Base-by-base conservation (phyloP, 2,888 invertebrate genomes). In the Pyrocoelia pectoralis region DNA sequence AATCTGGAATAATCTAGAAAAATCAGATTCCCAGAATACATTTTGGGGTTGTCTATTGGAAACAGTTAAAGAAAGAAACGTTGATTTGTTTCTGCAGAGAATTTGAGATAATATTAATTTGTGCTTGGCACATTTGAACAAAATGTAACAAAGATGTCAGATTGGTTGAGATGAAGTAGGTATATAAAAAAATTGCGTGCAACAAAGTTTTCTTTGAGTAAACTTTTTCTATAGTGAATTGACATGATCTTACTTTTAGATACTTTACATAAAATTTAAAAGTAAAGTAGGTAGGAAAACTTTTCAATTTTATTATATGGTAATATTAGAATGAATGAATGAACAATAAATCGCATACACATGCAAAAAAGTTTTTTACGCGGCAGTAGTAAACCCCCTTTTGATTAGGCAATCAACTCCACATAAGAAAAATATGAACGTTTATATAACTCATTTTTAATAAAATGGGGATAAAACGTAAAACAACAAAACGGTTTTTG, bases 401-500 rank as follows among this genome's bases (percentile, higher is more conserved):
- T 24, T 57, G 57, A 6, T 18, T 40, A 15, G 28, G 51, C 57
- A 51, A 40, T 41, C 18, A 40, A 43, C 28, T 15, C 33, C 1
- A 13, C 17, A 28, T n/a, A 57, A 57, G 41, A 43, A 57, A 51
- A 57, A 51, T 28, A 41, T 24, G 49, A 40, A 13, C 52, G 46
- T 58, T 52, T 52, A 58, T 59, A 29, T 52, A 52, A 52, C 52
- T 46, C 15, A 52, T 29, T 59, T 58, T 59, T 59, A 59, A 59
- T 59, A 59, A 53, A 59, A 59, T 50, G 52, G 41, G 46, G 51
- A 56, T 61, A 56, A 61, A 61, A 52, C 51, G 46, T 41, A 55
- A 51, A 59, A 59, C 48, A 61, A 61, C 61, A 53, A 56, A 64
- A 60, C 53, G 60, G 29, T 60, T 64, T 64, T 60, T 64, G 64